These are phyloP conservation scores for Dicycla oo DNA, from an alignment of 2,888 invertebrate species.

Conservation along the genomic window DNA sequence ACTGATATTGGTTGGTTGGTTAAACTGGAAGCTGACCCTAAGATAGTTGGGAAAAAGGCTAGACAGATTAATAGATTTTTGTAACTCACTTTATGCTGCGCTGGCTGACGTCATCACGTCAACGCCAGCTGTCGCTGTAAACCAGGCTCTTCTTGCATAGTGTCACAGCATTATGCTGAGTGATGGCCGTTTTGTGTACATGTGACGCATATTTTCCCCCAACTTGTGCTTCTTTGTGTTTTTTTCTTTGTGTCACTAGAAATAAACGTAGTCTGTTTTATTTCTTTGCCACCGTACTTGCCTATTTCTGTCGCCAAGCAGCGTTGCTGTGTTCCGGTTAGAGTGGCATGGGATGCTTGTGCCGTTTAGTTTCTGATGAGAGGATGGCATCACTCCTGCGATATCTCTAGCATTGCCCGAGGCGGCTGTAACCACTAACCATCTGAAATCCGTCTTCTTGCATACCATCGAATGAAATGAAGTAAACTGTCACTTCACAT, in stretches of 20 bases:
- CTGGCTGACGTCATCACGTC: too few species aligned
- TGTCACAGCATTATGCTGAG: too few species aligned
- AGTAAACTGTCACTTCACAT: background rate
- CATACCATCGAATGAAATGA: background rate
- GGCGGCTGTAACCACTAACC: background rate
- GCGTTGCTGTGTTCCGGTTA: background rate
- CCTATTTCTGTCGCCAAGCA: background rate
- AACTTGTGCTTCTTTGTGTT: background rate
- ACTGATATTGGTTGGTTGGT: too few species aligned
- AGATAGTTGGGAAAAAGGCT: too few species aligned
- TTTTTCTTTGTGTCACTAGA: background rate
- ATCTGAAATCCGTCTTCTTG: background rate
- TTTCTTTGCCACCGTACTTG: background rate
- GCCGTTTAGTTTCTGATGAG: background rate
- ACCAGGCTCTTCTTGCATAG: too few species aligned
- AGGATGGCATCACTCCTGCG: background rate
- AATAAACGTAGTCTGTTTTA: background rate
- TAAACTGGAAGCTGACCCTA: too few species aligned
- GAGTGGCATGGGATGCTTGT: background rate
- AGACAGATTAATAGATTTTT: too few species aligned
- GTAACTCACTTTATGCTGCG: too few species aligned
- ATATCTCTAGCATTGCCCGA: background rate
- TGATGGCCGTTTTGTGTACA: too few species aligned
- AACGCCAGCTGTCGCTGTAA: too few species aligned
- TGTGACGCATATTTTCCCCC: too few species aligned